phyloP scores from a whole-genome alignment of 1,140 invertebrate species.

The Hesperophylax magnus region DNA sequence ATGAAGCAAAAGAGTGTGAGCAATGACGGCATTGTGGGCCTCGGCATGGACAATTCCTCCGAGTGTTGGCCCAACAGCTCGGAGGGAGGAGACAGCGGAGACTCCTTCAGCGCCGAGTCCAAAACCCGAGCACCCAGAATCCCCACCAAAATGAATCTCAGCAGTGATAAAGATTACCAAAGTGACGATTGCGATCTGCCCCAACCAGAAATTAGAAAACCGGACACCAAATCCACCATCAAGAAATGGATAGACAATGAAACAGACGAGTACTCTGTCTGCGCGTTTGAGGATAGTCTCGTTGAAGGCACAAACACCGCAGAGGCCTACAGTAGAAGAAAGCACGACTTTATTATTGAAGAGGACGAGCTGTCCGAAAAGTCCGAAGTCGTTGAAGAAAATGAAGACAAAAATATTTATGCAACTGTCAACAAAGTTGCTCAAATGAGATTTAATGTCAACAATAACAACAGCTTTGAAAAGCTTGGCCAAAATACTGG shows the following conservation, averaged over 20 bases:
- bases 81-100: constrained; percentile 65
- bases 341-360: constrained; percentile 65
- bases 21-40: constrained; percentile 77
- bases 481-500: constrained; percentile 57
- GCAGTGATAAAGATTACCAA: constrained; percentile 53
- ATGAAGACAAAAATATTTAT: constrained; percentile 66
- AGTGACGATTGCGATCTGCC: constrained; percentile 50
- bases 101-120: constrained; percentile 54
- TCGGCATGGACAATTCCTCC: constrained; percentile 76
- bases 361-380: constrained; percentile 63
- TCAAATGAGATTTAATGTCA: constrained; percentile 67
- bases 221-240: constrained; percentile 41
- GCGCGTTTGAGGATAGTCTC: constrained; percentile 62
- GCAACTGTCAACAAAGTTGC: constrained; percentile 69
- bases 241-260: constrained; percentile 54
- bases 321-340: constrained; percentile 53
- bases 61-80: constrained; percentile 74
- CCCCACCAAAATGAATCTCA: constrained; percentile 46
- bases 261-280: constrained; percentile 50
- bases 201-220: constrained; percentile 25
- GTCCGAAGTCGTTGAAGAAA: constrained; percentile 32
- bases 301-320: constrained; percentile 53
- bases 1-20: constrained; percentile 91
- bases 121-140: constrained; percentile 40
- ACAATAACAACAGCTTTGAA: constrained; percentile 66